Evolutionary conservation across 2,888 invertebrate species (phyloP), one percentile per base, ranked within the genome.

Genomic region (Acanthosepion esculentum): DNA sequence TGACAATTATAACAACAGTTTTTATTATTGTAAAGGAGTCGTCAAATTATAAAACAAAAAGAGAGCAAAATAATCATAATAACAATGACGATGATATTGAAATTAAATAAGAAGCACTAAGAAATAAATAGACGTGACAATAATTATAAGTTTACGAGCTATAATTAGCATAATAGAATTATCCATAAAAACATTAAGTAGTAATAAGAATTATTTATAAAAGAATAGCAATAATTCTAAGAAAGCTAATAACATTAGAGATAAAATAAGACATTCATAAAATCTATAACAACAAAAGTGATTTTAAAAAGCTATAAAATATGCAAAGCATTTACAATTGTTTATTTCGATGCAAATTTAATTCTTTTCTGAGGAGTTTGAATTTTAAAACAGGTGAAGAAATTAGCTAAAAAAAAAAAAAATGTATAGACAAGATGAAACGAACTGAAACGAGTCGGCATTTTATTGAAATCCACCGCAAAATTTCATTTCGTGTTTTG

Each of bases 401-500:
- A 78, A 78, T 78, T n/a, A 78, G 2, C 33, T 33, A 0, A 15
- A 78, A 78, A 78, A n/a, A n/a, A 10, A 78, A 33, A 78, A 78
- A 78, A n/a, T 78, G 78, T 78, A 23, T 59, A 59, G n/a, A 78
- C 78, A 33, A 78, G 78, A 78, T 12, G 78, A 33, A 78, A 78
- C 78, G n/a, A n/a, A n/a, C 78, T 78, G 78, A 78, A 78, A 78
- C 78, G n/a, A n/a, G 15, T 33, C 3, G n/a, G n/a, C n/a, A 33
- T 78, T 78, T 78, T 78, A n/a, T 78, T n/a, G n/a, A 78, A 78
- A 78, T 78, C 78, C 78, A 78, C 78, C 78, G n/a, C 78, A 78
- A 78, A 78, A 12, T 78, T 78, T 78, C 78, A n/a, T 78, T 78
- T 78, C 78, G 78, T 78, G 78, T 78, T 78, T 78, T 78, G 78